Percentiles rank a stretch among this genome's conserved stretches.
Evolutionary conservation across 2,797 vertebrate genomes (phyloP).

Genomic region (Syndactyla subalaris): DNA sequence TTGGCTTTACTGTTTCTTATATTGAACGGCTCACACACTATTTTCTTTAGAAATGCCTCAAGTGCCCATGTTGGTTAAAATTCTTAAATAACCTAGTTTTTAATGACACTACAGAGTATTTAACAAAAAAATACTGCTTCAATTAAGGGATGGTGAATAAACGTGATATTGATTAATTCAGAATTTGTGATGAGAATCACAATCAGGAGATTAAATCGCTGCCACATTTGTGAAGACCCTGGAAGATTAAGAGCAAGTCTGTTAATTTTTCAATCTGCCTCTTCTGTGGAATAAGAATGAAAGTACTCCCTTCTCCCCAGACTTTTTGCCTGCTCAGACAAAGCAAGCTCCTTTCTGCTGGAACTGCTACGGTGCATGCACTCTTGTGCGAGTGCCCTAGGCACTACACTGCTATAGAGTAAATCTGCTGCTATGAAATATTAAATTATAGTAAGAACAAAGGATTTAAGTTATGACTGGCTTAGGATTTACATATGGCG

Average conservation of each 20-base stretch:
- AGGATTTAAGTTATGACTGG: neutral
- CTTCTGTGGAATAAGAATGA: neutral
- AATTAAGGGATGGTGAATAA: conserved; percentile 46
- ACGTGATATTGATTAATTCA: neutral
- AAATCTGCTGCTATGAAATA: neutral
- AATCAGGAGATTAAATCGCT: neutral
- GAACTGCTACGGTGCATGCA: fast-evolving
- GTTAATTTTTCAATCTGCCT: neutral
- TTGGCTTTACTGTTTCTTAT: neutral
- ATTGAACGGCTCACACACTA: neutral
- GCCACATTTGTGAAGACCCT: neutral
- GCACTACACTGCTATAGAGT: neutral
- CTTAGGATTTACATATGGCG: neutral
- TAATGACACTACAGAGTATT: conserved; percentile 48
- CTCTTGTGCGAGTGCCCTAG: neutral
- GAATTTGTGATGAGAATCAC: neutral
- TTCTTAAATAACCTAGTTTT: conserved; percentile 47
- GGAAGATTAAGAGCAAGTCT: neutral
- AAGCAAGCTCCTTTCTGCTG: neutral
- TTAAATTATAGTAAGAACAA: neutral
- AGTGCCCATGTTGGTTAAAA: neutral
- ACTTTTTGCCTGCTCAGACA: neutral
- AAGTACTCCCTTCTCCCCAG: neutral
- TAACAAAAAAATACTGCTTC: conserved; percentile 39
- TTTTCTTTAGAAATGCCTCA: conserved; percentile 53